A percentile compares a stretch with the other conserved stretches of the same genome.
These are phyloP conservation scores for Bos indicus DNA, from an alignment of 2,113 vertebrate genomes.

Conservation along the genomic window DNA sequence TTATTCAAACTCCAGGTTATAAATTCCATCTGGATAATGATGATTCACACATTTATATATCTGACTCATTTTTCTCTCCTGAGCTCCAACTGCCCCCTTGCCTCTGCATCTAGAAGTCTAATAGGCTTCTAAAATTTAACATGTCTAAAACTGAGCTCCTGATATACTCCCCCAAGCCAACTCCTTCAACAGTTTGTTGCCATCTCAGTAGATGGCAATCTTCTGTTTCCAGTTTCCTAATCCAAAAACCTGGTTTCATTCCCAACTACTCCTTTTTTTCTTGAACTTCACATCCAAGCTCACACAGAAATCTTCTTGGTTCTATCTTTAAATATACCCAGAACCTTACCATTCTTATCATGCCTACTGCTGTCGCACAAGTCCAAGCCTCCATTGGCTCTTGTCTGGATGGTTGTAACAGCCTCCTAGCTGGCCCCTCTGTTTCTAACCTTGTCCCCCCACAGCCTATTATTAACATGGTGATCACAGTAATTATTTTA, in stretches of 20 bases:
- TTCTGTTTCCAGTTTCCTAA: background rate
- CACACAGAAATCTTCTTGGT: background rate
- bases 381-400: background rate
- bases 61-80: background rate
- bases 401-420: background rate
- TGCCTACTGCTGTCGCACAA: background rate
- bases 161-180: background rate
- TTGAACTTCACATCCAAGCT: background rate
- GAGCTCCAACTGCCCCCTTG: background rate
- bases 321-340: background rate
- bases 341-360: background rate
- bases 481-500: background rate
- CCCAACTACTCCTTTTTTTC: background rate
- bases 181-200: background rate
- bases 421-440: background rate
- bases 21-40: background rate
- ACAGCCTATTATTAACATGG: background rate
- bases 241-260: background rate
- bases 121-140: background rate
- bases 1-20: background rate
- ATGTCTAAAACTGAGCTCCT: background rate
- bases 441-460: background rate
- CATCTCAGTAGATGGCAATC: background rate
- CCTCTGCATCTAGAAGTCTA: background rate
- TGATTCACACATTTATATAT: background rate